A percentile compares a stretch with the other conserved stretches of the same genome.
Evolutionary conservation across 2,797 vertebrate genomes (phyloP).

Genomic region (Aeoliscus strigatus): DNA sequence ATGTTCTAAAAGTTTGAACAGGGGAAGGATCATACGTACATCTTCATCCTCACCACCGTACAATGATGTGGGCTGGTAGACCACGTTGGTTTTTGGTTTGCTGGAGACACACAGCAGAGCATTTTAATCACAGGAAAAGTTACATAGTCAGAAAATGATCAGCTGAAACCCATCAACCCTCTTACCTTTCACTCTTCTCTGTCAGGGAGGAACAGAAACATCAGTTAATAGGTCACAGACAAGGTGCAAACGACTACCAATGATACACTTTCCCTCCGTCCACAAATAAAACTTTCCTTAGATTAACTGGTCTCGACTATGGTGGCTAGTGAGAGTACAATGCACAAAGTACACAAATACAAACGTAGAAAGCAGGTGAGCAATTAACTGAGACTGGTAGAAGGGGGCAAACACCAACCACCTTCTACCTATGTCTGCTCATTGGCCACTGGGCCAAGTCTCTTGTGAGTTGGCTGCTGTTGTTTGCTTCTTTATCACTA

Average conservation of each 20-base stretch:
- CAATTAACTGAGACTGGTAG: no score
- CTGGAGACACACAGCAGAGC: conserved; percentile 31
- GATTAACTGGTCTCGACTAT: no score
- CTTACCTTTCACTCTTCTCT: conserved; percentile 72
- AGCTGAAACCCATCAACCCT: conserved; percentile 2
- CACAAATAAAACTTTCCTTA: no score
- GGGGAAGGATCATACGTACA: conserved; percentile 69
- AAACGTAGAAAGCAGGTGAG: no score
- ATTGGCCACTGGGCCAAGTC: no score
- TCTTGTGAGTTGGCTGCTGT: no score
- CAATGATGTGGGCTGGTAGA: conserved; percentile 74
- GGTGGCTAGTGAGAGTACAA: no score
- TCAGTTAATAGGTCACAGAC: conserved; percentile 5
- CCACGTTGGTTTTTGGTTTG: conserved; percentile 71
- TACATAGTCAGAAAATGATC: no score
- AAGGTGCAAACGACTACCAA: background rate
- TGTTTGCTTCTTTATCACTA: no score
- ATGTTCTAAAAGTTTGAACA: background rate
- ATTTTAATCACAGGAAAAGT: background rate
- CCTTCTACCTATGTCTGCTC: no score
- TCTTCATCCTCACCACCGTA: conserved; percentile 70
- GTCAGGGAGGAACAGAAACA: conserved; percentile 24
- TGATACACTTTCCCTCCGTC: background rate
- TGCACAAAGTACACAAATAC: no score
- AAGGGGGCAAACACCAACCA: no score